phyloP scores from a whole-genome alignment of 1,140 invertebrate genomes.

The Phthorimaea operculella region DNA sequence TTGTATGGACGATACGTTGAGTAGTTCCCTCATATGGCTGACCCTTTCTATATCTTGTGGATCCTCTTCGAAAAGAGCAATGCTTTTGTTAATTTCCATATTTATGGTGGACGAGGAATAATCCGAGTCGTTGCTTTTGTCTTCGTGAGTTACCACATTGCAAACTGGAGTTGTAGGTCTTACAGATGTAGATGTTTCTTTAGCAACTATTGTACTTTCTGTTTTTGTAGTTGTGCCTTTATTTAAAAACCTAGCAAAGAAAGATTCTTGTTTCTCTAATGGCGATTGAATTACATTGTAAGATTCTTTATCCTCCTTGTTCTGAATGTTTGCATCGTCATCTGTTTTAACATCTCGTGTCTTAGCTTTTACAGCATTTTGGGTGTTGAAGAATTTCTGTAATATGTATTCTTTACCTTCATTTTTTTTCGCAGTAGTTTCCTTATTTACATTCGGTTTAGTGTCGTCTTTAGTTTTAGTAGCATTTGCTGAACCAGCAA shows the following conservation, averaged over 20 bases:
- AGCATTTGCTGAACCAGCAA: conserved; percentile 41
- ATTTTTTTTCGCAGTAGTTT: conserved; percentile 18
- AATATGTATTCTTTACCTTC: conserved; percentile 8
- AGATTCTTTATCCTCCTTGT: neutral
- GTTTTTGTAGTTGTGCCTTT: neutral
- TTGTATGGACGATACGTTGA: conserved; percentile 23
- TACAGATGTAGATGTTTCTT: neutral
- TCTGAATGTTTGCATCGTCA: neutral
- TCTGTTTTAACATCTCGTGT: neutral
- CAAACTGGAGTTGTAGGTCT: conserved; percentile 26
- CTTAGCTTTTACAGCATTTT: neutral
- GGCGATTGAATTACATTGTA: conserved; percentile 20
- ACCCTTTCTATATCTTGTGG: conserved; percentile 34
- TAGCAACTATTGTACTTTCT: neutral
- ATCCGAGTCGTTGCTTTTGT: conserved; percentile 47
- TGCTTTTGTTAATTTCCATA: conserved; percentile 60
- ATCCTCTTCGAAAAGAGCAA: conserved; percentile 52
- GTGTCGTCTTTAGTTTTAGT: conserved; percentile 16
- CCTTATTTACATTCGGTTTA: conserved; percentile 11
- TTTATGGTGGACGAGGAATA: conserved; percentile 60
- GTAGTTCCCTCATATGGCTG: conserved; percentile 42
- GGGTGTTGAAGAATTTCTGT: conserved; percentile 6
- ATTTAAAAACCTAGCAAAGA: conserved; percentile 63
- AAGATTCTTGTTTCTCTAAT: conserved; percentile 57
- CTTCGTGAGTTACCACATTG: conserved; percentile 31